Evolutionary conservation across 1,140 invertebrate species (phyloP).

Genomic region (Druon quercuslanigerum): DNA sequence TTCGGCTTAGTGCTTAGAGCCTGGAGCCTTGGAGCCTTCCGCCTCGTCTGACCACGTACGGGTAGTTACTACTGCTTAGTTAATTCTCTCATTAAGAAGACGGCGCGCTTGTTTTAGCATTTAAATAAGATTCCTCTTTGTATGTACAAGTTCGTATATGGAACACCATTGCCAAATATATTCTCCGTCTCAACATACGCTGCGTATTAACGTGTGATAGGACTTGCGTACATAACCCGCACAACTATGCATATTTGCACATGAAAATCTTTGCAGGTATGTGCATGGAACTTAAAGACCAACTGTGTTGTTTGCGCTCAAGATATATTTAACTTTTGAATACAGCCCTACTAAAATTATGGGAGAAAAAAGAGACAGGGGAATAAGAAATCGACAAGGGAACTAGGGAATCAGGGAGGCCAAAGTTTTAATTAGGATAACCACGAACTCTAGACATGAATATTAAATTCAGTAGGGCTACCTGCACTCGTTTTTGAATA

Average conservation of each 20-base stretch:
- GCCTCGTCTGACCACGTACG: slow-evolving; percentile 16
- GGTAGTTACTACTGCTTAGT: slow-evolving; percentile 32
- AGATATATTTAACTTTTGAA: not conserved
- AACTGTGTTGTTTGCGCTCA: not conserved
- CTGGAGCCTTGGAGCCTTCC: slow-evolving; percentile 10
- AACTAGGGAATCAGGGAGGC: slow-evolving; percentile 33
- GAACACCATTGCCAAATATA: not conserved
- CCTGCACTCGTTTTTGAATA: not conserved
- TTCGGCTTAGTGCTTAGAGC: not conserved
- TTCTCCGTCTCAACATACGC: slow-evolving; percentile 7
- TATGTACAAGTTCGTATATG: slow-evolving; percentile 4
- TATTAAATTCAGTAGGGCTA: slow-evolving; percentile 43
- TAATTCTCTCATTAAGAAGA: slow-evolving; percentile 44
- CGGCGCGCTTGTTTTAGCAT: slow-evolving; percentile 38
- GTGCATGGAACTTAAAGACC: not conserved
- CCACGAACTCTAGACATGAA: slow-evolving; percentile 48
- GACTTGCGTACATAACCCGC: not conserved
- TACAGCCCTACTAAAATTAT: not conserved
- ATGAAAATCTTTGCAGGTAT: slow-evolving; percentile 17
- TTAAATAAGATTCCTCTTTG: slow-evolving; percentile 41
- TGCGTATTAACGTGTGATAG: slow-evolving; percentile 11
- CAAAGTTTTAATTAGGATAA: slow-evolving; percentile 65
- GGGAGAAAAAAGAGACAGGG: not conserved
- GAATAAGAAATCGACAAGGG: not conserved
- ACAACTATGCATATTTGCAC: not conserved